Evolutionary conservation across 2,888 invertebrate genomes (phyloP).

Genomic region (Amblyjoppa fuscipennis): DNA sequence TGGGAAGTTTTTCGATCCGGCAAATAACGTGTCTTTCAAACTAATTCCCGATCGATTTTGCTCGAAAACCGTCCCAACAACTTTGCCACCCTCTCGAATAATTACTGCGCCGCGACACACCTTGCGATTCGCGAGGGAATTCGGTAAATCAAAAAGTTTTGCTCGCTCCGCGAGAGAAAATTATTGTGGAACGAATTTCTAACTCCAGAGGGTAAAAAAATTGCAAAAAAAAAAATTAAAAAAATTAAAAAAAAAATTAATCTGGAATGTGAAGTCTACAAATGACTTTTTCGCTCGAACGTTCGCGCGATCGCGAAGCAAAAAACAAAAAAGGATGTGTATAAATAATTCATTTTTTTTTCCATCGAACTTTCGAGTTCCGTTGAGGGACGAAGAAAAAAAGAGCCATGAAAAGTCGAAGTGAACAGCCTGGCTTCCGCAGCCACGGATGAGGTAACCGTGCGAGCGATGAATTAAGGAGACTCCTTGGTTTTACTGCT

Average conservation of each 20-base stretch:
- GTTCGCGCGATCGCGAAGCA: no score
- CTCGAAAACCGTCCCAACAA: no score
- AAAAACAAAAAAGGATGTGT: no score
- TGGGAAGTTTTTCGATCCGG: background rate
- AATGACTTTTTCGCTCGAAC: no score
- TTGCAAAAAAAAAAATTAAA: background rate
- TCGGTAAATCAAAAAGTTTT: background rate
- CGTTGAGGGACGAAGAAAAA: no score
- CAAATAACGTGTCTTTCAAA: conserved; percentile 7
- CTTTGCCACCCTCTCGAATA: no score
- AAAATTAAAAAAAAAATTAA: no score
- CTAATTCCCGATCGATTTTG: background rate
- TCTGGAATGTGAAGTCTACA: no score
- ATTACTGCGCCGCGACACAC: background rate
- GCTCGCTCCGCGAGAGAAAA: background rate
- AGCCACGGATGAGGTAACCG: no score
- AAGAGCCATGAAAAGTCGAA: background rate
- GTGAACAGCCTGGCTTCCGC: background rate
- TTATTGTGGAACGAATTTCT: background rate
- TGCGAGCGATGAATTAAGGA: background rate
- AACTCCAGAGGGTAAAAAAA: background rate
- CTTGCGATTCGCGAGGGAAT: background rate
- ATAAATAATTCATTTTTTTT: no score
- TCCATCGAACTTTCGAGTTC: no score
- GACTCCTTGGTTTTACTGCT: background rate